Evolutionary conservation across 2,888 invertebrate species (phyloP).

Genomic region (Calliopum simillimum): DNA sequence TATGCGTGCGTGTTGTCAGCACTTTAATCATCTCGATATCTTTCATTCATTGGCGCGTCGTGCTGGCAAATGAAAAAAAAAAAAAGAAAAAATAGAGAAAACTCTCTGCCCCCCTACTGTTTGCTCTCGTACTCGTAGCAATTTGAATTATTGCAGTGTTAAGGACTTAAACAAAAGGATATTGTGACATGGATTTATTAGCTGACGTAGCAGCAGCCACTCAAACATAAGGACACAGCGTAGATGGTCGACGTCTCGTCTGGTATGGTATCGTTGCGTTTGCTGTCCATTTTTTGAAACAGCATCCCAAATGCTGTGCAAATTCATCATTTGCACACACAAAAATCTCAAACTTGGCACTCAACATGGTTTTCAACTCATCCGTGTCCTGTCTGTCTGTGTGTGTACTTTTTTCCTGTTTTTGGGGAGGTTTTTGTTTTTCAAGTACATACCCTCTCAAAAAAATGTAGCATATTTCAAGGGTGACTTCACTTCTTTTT

Average conservation of each 20-base stretch:
- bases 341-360: background rate
- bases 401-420: background rate
- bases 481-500: slow-evolving; percentile 5
- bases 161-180: slow-evolving; percentile 29
- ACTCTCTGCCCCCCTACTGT: background rate
- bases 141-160: slow-evolving; percentile 24
- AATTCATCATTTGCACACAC: slow-evolving; percentile 6
- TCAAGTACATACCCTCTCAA: background rate
- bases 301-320: background rate
- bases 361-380: no score
- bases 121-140: background rate
- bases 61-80: slow-evolving; percentile 5
- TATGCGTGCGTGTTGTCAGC: slow-evolving; percentile 23
- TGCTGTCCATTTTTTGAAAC: background rate
- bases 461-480: slow-evolving; percentile 14
- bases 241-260: background rate
- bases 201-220: background rate
- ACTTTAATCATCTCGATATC: slow-evolving; percentile 29
- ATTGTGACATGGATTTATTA: slow-evolving; percentile 34
- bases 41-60: slow-evolving; percentile 9
- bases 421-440: background rate
- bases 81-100: background rate
- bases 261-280: no score
- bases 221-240: background rate
- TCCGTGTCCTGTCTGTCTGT: no score